Evolutionary conservation across 1,140 invertebrate genomes (phyloP).

Genomic region (Chlorops oryzae): DNA sequence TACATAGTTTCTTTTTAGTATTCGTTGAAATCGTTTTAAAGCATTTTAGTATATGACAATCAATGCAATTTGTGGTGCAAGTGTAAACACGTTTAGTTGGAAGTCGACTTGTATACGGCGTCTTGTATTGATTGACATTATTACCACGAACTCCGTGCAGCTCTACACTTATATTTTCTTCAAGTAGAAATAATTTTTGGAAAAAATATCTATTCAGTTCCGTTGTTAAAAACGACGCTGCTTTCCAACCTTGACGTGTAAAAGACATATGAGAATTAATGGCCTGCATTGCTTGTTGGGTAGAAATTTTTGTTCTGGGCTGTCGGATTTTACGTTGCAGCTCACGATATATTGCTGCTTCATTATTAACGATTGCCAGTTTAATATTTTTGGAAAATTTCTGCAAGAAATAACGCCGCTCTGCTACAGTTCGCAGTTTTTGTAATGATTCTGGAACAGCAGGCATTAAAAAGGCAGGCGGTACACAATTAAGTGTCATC

Average conservation of each 20-base stretch:
- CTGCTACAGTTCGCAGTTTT: conserved; percentile 37
- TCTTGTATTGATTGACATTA: conserved; percentile 30
- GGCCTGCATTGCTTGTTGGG: conserved; percentile 30
- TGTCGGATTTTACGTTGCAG: conserved; percentile 35
- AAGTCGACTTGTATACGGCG: conserved; percentile 20
- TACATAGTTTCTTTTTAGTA: conserved; percentile 22
- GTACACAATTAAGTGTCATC: conserved; percentile 28
- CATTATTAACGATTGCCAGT: conserved; percentile 43
- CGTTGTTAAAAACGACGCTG: conserved; percentile 39
- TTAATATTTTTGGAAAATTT: conserved; percentile 34
- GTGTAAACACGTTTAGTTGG: not conserved
- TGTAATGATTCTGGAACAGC: conserved; percentile 35
- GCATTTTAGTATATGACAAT: conserved; percentile 18
- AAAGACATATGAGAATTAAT: conserved; percentile 30
- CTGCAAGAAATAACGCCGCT: conserved; percentile 34
- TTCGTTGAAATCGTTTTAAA: conserved; percentile 25
- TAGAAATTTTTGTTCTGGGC: conserved; percentile 27
- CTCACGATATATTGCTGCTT: conserved; percentile 39
- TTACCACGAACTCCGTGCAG: conserved; percentile 34
- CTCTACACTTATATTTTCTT: conserved; percentile 27
- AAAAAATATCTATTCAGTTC: conserved; percentile 37
- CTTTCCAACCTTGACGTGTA: conserved; percentile 42
- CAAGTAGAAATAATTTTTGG: conserved; percentile 30
- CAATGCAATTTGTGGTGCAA: conserved; percentile 22
- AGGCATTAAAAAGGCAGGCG: conserved; percentile 39